These are phyloP conservation scores for Phainopepla nitens DNA, from an alignment of 2,113 vertebrate genomes.

Conservation along the genomic window DNA sequence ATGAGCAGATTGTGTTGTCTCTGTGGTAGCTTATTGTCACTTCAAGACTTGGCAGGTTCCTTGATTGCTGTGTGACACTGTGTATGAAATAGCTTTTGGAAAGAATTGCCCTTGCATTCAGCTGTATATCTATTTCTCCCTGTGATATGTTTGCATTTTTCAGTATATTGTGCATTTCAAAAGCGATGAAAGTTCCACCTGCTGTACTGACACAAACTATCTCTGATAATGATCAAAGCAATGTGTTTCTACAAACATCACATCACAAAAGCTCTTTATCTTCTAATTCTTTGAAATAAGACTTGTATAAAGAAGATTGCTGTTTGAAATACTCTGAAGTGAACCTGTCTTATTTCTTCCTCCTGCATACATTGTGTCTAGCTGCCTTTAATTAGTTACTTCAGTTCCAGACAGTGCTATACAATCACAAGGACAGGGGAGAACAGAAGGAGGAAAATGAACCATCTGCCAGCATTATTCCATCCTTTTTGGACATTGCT, in stretches of 20 bases:
- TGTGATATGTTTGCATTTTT: neutral
- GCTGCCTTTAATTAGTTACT: neutral
- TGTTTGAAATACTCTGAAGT: neutral
- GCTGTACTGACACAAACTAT: neutral
- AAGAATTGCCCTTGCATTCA: constrained; percentile 15
- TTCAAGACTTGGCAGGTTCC: constrained; percentile 48
- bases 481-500: neutral
- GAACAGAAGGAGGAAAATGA: neutral
- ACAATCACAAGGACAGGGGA: neutral
- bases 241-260: neutral
- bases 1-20: constrained; percentile 57
- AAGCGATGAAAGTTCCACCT: neutral
- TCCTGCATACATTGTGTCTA: neutral
- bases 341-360: neutral
- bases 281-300: neutral
- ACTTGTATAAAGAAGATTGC: neutral
- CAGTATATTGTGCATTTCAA: constrained; percentile 10
- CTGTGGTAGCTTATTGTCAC: constrained; percentile 41
- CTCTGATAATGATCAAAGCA: constrained; percentile 1
- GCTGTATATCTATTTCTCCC: neutral
- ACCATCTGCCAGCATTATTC: neutral
- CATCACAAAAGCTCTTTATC: neutral
- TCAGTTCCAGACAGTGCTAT: neutral
- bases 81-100: constrained; percentile 16
- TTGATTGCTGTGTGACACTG: constrained; percentile 25